phyloP scores from a whole-genome alignment of 2,113 vertebrate species.

The Nesoenas mayeri region DNA sequence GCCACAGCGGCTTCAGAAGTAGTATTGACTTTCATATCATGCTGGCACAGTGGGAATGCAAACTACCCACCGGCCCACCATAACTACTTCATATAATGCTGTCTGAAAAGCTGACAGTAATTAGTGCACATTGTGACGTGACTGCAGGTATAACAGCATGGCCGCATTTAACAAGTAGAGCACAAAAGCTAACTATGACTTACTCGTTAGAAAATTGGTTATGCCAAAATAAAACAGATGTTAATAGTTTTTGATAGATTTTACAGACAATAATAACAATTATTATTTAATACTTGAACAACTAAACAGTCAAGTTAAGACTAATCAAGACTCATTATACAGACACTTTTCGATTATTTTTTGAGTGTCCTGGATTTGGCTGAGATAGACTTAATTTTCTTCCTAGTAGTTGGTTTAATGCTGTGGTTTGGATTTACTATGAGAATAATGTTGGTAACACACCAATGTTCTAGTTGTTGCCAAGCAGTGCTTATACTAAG shows the following conservation, averaged over 20 bases:
- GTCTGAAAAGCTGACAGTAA: slow-evolving; percentile 15
- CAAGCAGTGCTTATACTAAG: no score
- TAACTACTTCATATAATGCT: background rate
- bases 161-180: background rate
- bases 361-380: no score
- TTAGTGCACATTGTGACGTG: background rate
- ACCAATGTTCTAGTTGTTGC: no score
- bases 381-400: no score
- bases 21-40: background rate
- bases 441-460: no score
- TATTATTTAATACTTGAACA: background rate
- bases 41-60: background rate
- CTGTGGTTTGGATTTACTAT: no score
- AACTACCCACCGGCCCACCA: background rate
- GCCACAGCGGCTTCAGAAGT: background rate
- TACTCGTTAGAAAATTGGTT: background rate
- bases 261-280: background rate
- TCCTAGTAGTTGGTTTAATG: no score
- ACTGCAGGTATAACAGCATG: background rate
- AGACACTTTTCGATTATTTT: background rate
- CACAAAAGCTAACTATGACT: background rate
- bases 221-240: background rate
- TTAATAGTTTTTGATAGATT: background rate
- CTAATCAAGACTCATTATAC: background rate
- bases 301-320: background rate